phyloP scores from a whole-genome alignment of 2,113 vertebrate species.

The Xiphophorus couchianus region DNA sequence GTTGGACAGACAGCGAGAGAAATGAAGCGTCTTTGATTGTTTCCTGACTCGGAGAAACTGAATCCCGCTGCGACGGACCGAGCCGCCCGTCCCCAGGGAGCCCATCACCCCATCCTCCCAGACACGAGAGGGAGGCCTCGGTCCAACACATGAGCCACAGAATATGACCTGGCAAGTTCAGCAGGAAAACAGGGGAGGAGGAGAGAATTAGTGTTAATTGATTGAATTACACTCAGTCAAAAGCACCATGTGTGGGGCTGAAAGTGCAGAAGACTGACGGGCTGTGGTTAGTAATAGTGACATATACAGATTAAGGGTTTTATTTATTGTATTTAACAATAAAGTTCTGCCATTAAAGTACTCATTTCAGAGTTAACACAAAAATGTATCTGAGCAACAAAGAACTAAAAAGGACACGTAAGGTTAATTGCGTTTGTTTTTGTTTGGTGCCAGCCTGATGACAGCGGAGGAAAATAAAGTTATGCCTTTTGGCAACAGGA shows the following conservation, averaged over 20 bases:
- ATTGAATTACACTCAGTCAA: slow-evolving; percentile 70
- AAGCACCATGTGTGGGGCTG: slow-evolving; percentile 61
- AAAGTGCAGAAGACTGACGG: slow-evolving; percentile 46
- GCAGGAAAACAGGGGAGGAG: slow-evolving; percentile 69
- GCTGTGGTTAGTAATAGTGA: slow-evolving; percentile 25
- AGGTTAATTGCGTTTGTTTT: slow-evolving; percentile 75
- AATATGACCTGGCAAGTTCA: slow-evolving; percentile 74
- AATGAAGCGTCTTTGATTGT: slow-evolving; percentile 66
- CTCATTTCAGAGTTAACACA: not conserved
- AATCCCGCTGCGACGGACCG: slow-evolving; percentile 51
- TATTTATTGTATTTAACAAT: slow-evolving; percentile 14
- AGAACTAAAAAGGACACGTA: slow-evolving; percentile 27
- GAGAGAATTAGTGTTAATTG: slow-evolving; percentile 71
- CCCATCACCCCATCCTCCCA: slow-evolving; percentile 47
- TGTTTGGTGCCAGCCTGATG: slow-evolving; percentile 60
- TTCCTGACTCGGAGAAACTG: slow-evolving; percentile 66
- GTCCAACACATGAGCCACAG: slow-evolving; percentile 67
- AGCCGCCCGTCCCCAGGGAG: slow-evolving; percentile 47
- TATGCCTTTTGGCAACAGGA: slow-evolving; percentile 47
- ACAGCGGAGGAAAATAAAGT: slow-evolving; percentile 56
- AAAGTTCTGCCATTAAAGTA: not conserved
- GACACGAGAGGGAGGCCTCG: slow-evolving; percentile 67
- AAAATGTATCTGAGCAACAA: slow-evolving; percentile 26
- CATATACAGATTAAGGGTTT: slow-evolving; percentile 15
- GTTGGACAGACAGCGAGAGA: slow-evolving; percentile 40